Evolutionary conservation across 2,113 vertebrate species (phyloP).

Genomic region (Syngnathus floridae): DNA sequence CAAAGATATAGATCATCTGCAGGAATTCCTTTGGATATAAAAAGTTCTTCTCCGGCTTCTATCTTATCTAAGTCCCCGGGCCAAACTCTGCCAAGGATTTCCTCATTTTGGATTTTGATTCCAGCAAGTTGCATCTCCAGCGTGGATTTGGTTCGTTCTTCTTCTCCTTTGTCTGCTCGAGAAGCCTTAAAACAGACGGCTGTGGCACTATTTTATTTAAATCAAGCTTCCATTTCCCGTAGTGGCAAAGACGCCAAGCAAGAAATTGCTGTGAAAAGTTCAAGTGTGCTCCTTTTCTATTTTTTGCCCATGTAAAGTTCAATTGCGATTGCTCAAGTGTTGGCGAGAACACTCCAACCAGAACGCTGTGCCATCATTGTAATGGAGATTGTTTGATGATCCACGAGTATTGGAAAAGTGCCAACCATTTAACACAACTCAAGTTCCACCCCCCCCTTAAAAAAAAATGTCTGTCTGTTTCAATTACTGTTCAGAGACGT

Average conservation of each 20-base stretch:
- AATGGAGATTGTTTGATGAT: too few species aligned
- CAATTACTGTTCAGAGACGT: too few species aligned
- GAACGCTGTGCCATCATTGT: too few species aligned
- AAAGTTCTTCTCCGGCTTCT: constrained; percentile 1
- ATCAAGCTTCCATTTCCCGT: background rate
- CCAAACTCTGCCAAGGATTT: background rate
- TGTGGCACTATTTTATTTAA: background rate
- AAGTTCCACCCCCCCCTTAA: too few species aligned
- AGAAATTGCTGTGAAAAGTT: background rate
- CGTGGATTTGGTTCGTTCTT: background rate
- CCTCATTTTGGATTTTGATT: constrained; percentile 11
- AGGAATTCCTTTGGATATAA: constrained; percentile 6
- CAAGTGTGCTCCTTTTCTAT: too few species aligned
- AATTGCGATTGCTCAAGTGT: too few species aligned
- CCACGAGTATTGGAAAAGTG: too few species aligned
- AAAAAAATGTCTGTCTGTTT: too few species aligned
- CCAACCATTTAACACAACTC: too few species aligned
- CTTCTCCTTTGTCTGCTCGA: background rate
- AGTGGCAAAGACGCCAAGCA: background rate
- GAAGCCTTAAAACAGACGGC: background rate
- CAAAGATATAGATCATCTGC: constrained; percentile 24
- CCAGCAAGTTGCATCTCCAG: background rate
- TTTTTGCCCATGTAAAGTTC: background rate
- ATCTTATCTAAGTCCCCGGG: constrained; percentile 16
- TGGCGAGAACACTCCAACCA: too few species aligned